Evolutionary conservation across 2,888 invertebrate genomes (phyloP).

Genomic region (Parapristionchus giblindavisi): DNA sequence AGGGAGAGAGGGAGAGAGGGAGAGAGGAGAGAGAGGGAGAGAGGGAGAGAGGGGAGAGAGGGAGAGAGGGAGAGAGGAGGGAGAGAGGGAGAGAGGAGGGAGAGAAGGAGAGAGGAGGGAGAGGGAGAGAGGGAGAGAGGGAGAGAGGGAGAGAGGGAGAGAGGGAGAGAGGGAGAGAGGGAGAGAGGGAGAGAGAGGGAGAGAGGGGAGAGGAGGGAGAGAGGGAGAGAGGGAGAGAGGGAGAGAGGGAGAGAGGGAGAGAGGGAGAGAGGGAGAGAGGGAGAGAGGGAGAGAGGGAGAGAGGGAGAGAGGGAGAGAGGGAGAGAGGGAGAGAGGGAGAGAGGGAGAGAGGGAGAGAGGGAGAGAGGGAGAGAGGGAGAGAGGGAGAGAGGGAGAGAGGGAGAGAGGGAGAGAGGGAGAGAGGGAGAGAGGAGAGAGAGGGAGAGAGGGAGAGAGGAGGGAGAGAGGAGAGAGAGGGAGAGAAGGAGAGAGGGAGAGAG

Average conservation of each 20-base stretch:
- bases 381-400: background rate
- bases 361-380: background rate
- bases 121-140: background rate
- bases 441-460: background rate
- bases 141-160: background rate
- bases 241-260: conserved; percentile 15
- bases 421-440: no score
- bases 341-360: background rate
- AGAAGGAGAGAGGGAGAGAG: background rate
- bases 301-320: conserved; percentile 5
- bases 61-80: background rate
- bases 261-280: conserved; percentile 9
- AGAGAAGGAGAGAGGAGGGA: background rate
- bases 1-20: background rate
- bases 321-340: background rate
- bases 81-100: background rate
- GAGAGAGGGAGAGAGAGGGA: background rate
- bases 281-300: conserved; percentile 14
- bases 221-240: background rate
- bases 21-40: background rate
- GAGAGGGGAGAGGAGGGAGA: background rate
- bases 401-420: background rate
- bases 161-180: background rate
- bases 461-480: background rate
- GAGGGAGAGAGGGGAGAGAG: background rate